Evolutionary conservation across 92 coral and sea anemone genomes (phyloP).

Genomic region (Parazoanthus swiftii): DNA sequence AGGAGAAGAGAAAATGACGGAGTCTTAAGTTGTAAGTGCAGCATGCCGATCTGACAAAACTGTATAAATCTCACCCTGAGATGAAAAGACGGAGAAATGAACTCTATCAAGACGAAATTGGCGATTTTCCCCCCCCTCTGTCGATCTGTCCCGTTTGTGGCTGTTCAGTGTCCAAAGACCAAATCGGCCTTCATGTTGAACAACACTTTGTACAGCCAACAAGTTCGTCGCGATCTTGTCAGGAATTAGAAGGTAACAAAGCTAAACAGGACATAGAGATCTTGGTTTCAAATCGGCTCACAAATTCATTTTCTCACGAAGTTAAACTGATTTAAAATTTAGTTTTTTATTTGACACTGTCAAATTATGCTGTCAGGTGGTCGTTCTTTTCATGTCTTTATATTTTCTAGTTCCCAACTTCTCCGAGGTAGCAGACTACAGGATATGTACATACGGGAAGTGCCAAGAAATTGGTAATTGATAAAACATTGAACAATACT

Average conservation of each 20-base stretch:
- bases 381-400: slow-evolving; percentile 4
- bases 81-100: slow-evolving; percentile 88
- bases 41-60: slow-evolving; percentile 27
- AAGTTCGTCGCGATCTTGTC: slow-evolving; percentile 53
- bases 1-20: slow-evolving; percentile 9
- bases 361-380: slow-evolving; percentile 21
- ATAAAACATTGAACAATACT: background rate
- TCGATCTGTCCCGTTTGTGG: slow-evolving; percentile 97
- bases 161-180: slow-evolving; percentile 75
- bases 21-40: background rate
- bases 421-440: slow-evolving; percentile 77
- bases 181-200: slow-evolving; percentile 83
- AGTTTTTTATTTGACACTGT: background rate
- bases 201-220: slow-evolving; percentile 85
- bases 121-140: slow-evolving; percentile 69
- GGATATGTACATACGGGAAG: slow-evolving; percentile 73
- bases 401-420: slow-evolving; percentile 64
- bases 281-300: background rate
- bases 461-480: slow-evolving; percentile 80
- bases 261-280: background rate
- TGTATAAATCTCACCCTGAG: background rate
- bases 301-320: background rate
- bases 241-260: slow-evolving; percentile 74
- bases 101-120: slow-evolving; percentile 64
- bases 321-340: background rate